These are phyloP conservation scores for Syngnathus typhle DNA, from an alignment of 2,113 vertebrate genomes.

Conservation along the genomic window DNA sequence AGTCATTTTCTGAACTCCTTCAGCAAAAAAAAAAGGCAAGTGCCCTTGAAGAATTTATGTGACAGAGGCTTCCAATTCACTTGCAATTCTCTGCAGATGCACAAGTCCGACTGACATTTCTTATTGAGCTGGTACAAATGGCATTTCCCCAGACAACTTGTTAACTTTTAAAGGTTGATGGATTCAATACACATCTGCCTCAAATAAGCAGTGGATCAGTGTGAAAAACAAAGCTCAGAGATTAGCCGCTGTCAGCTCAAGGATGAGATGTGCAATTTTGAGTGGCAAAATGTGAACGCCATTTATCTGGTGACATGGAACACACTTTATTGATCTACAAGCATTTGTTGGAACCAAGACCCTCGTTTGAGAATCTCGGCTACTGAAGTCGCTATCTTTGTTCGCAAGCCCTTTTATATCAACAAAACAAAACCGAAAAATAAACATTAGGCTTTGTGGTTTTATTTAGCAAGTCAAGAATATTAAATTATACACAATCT, in stretches of 20 bases:
- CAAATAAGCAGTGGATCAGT: conserved; percentile 66
- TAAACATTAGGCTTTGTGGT: conserved; percentile 20
- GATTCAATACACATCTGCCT: conserved; percentile 63
- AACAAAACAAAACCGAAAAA: conserved; percentile 17
- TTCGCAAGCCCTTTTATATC: conserved; percentile 15
- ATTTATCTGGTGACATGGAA: conserved; percentile 48
- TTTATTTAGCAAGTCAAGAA: background rate
- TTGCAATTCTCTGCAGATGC: conserved; percentile 37
- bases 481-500: background rate
- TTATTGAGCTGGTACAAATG: conserved; percentile 76
- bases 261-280: conserved; percentile 55
- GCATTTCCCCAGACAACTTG: conserved; percentile 77
- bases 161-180: conserved; percentile 85
- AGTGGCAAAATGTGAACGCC: conserved; percentile 51
- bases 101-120: conserved; percentile 70
- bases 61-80: conserved; percentile 42
- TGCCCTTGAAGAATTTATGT: conserved; percentile 26
- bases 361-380: conserved; percentile 32
- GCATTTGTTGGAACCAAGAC: conserved; percentile 48
- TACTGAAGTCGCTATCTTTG: conserved; percentile 6
- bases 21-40: conserved; percentile 16
- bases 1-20: conserved; percentile 24
- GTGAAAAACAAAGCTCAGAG: conserved; percentile 65
- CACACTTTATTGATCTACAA: conserved; percentile 46
- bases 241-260: conserved; percentile 69